Evolutionary conservation across 1,140 invertebrate genomes (phyloP).

Genomic region (Tetramorium simillimum): DNA sequence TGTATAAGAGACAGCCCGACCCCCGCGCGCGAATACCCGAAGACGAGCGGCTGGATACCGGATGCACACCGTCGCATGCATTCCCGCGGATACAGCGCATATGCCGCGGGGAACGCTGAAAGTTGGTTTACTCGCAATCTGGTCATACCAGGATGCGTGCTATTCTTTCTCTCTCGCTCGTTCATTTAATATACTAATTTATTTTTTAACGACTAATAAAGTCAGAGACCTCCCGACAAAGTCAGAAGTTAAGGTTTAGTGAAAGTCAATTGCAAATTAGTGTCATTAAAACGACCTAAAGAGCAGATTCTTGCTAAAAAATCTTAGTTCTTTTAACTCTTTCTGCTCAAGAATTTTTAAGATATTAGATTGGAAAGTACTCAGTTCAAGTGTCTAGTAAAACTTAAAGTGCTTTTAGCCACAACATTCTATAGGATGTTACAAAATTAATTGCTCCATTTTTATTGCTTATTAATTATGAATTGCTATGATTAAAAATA

Average conservation of each 20-base stretch:
- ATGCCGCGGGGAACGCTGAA: slow-evolving; percentile 15
- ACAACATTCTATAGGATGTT: neutral
- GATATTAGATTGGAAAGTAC: neutral
- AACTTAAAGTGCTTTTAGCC: neutral
- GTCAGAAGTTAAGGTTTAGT: neutral
- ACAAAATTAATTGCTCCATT: neutral
- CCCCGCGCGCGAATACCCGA: slow-evolving; percentile 27
- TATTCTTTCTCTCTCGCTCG: neutral
- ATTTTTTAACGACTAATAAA: neutral
- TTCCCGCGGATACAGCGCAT: slow-evolving; percentile 44
- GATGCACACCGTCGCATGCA: slow-evolving; percentile 52
- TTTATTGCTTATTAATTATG: neutral
- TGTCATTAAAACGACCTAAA: neutral
- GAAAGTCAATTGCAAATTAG: neutral
- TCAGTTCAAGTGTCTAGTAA: neutral
- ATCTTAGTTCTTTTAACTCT: neutral
- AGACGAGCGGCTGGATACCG: slow-evolving; percentile 48
- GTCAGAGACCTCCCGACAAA: neutral
- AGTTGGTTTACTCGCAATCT: slow-evolving; percentile 11
- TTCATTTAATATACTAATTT: neutral
- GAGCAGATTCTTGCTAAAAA: neutral
- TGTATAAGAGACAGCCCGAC: no score
- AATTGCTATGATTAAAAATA: neutral
- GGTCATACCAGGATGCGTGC: neutral
- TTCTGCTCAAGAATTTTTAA: neutral